Evolutionary conservation across 1,140 invertebrate genomes (phyloP).

Genomic region (Ceratoteleas bidentatus): DNA sequence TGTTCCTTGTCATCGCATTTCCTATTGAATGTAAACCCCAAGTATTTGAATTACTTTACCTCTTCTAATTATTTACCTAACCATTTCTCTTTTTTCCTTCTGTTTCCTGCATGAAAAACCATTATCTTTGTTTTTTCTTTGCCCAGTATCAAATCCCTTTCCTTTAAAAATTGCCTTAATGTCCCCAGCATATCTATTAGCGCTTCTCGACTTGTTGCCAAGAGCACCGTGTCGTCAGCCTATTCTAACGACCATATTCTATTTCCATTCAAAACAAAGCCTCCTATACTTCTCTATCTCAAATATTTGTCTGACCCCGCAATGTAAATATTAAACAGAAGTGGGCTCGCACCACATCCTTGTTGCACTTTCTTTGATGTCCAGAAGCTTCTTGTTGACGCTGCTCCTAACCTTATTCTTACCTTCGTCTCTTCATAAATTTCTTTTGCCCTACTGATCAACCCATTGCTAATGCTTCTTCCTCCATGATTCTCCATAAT

Average conservation of each 20-base stretch:
- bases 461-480: too few species aligned
- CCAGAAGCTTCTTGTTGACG: too few species aligned
- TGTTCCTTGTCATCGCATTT: too few species aligned
- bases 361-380: background rate
- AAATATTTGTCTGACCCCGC: conserved; percentile 2
- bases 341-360: too few species aligned
- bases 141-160: background rate
- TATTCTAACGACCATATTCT: conserved; percentile 10
- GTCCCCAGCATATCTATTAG: conserved; percentile 5
- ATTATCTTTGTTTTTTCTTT: conserved; percentile 1
- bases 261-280: conserved; percentile 1
- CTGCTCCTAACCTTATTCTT: too few species aligned
- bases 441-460: too few species aligned
- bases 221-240: background rate
- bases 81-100: background rate
- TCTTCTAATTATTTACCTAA: too few species aligned
- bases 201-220: conserved; percentile 3
- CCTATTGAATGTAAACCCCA: too few species aligned
- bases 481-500: too few species aligned
- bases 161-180: background rate
- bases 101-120: background rate
- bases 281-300: conserved; percentile 7
- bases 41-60: too few species aligned
- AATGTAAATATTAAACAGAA: conserved; percentile 12
- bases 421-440: too few species aligned